A percentile compares a stretch with the other conserved stretches of the same genome.
These are phyloP conservation scores for Ceriagrion tenellum DNA, from an alignment of 2,888 invertebrate species.

Conservation along the genomic window DNA sequence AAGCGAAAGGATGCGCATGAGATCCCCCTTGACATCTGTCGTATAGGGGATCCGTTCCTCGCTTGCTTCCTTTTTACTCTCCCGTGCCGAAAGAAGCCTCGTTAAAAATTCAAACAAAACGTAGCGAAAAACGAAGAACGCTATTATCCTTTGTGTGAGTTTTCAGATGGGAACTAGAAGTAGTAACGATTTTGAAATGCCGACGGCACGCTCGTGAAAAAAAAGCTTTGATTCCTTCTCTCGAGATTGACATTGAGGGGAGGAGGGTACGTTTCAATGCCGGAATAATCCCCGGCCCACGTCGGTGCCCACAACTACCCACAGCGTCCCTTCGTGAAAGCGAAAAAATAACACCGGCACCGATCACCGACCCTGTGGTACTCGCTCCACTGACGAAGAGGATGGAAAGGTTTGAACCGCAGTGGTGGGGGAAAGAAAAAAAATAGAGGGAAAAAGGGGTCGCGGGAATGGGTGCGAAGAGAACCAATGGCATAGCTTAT, in stretches of 20 bases:
- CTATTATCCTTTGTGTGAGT: slow-evolving; percentile 37
- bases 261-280: slow-evolving; percentile 3
- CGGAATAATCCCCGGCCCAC: slow-evolving; percentile 46
- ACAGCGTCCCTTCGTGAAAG: neutral
- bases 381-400: neutral
- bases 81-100: slow-evolving; percentile 17
- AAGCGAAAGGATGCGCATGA: neutral
- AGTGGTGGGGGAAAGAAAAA: neutral
- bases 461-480: neutral
- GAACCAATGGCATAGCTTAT: neutral
- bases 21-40: neutral
- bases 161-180: neutral
- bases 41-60: neutral
- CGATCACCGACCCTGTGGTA: neutral
- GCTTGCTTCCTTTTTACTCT: neutral
- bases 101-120: slow-evolving; percentile 64
- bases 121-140: neutral
- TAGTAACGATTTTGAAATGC: slow-evolving; percentile 26
- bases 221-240: slow-evolving; percentile 65
- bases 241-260: neutral
- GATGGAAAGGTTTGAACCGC: neutral
- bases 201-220: slow-evolving; percentile 27
- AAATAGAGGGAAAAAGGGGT: too few relatives aligned
- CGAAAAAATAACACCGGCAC: neutral
- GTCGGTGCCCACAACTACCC: neutral